Conservation (phyloP, 2,113 vertebrate genomes). For the Emydocephalus ijimae region DNA sequence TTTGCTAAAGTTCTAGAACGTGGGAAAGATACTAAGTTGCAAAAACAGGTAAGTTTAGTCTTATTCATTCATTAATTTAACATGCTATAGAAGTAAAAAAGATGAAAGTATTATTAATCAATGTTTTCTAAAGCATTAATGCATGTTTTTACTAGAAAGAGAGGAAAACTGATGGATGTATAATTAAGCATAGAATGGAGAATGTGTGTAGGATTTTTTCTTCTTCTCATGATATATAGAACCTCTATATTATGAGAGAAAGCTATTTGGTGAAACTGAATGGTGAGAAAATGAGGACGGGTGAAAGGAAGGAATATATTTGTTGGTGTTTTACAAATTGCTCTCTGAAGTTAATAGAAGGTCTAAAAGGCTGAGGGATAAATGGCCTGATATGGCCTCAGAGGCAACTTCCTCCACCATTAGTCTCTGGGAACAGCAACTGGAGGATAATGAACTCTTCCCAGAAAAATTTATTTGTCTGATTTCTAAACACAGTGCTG, state of each 20-base stretch:
- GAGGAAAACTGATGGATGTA: neutral
- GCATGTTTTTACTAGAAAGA: neutral
- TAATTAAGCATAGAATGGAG: neutral
- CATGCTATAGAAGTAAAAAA: neutral
- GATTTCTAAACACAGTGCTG: neutral
- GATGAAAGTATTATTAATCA: neutral
- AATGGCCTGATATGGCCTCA: neutral
- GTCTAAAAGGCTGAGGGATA: neutral
- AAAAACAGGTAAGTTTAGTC: conserved; percentile 80
- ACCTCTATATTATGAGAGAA: neutral
- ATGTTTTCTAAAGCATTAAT: neutral
- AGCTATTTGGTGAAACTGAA: neutral
- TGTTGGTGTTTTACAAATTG: neutral
- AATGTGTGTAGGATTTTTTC: neutral
- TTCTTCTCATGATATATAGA: neutral
- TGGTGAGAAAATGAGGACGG: neutral
- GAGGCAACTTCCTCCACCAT: neutral
- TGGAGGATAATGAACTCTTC: neutral
- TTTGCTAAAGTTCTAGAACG: conserved; percentile 91
- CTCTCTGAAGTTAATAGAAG: neutral
- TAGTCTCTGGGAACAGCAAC: neutral
- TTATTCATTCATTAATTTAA: neutral
- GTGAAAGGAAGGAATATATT: neutral
- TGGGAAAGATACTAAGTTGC: conserved; percentile 74
- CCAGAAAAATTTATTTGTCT: neutral